Conservation (phyloP, 2,113 vertebrate genomes). For the Geothlypis trichas region DNA sequence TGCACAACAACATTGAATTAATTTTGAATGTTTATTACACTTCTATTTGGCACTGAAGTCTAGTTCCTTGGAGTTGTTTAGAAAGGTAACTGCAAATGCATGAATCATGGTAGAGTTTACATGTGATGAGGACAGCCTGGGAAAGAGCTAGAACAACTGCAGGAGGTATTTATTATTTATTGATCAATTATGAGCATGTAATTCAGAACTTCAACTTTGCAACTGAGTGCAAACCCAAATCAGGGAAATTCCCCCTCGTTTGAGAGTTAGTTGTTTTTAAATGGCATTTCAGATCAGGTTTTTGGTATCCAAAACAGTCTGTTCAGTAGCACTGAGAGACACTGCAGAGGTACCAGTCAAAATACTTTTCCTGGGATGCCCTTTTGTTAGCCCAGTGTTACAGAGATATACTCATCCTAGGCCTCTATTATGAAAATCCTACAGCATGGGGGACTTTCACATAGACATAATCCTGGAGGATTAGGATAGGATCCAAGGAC, state of each 20-base stretch:
- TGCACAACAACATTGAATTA: not conserved
- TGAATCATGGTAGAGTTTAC: not conserved
- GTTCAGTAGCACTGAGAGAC: not conserved
- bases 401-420: not conserved
- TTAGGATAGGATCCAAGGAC: constrained; percentile 54
- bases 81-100: not conserved
- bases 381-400: constrained; percentile 30
- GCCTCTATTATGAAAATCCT: constrained; percentile 46
- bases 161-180: not conserved
- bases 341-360: constrained; percentile 20
- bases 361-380: constrained; percentile 30
- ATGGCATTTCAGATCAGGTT: not conserved
- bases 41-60: not conserved
- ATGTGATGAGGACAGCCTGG: not conserved
- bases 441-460: not conserved
- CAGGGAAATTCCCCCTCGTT: not conserved
- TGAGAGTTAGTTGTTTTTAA: not conserved
- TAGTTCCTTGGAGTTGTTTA: not conserved
- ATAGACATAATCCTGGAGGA: constrained; percentile 51
- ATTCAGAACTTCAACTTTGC: not conserved
- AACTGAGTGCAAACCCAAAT: not conserved
- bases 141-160: not conserved
- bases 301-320: not conserved
- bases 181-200: not conserved
- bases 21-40: not conserved